A percentile compares a stretch with the other conserved stretches of the same genome.
Evolutionary conservation across 2,888 invertebrate genomes (phyloP).

Genomic region (Melikaiella ostensackeni): DNA sequence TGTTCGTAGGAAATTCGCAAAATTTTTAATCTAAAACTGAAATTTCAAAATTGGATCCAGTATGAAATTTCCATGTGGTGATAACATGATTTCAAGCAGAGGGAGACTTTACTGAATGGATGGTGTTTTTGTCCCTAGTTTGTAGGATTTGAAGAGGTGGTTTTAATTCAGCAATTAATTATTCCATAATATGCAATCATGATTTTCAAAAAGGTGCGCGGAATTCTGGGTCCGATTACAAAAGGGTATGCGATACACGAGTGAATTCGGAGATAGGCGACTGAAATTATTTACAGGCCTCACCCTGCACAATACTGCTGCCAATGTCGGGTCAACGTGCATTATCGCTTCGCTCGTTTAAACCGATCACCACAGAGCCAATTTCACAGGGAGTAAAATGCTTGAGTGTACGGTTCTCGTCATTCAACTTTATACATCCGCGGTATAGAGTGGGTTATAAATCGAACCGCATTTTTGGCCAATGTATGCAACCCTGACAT

Average conservation of each 20-base stretch:
- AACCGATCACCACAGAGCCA: conserved; percentile 51
- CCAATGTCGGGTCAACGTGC: conserved; percentile 54
- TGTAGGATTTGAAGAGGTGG: background rate
- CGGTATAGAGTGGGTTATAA: conserved; percentile 9
- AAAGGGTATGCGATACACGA: background rate
- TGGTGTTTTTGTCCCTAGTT: background rate
- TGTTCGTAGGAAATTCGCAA: background rate
- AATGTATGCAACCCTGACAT: conserved; percentile 31
- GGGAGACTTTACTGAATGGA: background rate
- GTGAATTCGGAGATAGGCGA: conserved; percentile 47
- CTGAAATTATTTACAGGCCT: conserved; percentile 55
- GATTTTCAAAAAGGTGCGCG: conserved; percentile 10
- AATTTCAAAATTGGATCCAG: background rate
- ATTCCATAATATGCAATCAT: conserved; percentile 24
- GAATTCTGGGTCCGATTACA: conserved; percentile 13
- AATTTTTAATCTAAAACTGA: background rate
- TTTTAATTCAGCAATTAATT: background rate
- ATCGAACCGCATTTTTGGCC: conserved; percentile 36
- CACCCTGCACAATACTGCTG: conserved; percentile 49
- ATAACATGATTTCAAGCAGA: background rate
- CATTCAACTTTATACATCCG: conserved; percentile 33
- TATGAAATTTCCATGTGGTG: background rate
- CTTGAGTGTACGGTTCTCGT: conserved; percentile 25
- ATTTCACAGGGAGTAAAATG: conserved; percentile 49
- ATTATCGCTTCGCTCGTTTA: conserved; percentile 56